Conservation (phyloP, 2,113 vertebrate species). For the Apeltes quadracus region DNA sequence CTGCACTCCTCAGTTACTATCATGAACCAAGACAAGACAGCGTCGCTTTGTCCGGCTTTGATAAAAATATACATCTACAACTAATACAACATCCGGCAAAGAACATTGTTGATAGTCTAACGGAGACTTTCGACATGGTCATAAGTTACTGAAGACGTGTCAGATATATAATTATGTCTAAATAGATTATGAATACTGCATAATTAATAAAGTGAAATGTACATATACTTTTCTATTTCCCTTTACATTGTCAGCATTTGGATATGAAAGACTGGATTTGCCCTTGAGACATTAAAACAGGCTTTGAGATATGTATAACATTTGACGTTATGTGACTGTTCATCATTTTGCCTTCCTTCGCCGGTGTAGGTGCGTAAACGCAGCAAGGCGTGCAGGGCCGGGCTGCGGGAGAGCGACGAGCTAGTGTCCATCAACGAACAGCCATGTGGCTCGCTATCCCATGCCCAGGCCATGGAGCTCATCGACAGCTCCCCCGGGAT, state of each 20-base stretch:
- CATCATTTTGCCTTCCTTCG: slow-evolving; percentile 24
- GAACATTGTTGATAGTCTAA: not conserved
- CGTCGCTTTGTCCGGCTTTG: slow-evolving; percentile 8
- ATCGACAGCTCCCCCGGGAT: slow-evolving; percentile 88
- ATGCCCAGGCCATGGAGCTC: slow-evolving; percentile 93
- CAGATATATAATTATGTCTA: slow-evolving; percentile 8
- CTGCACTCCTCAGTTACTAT: slow-evolving; percentile 41
- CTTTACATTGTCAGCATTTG: not conserved
- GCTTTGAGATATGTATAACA: not conserved
- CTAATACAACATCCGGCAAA: not conserved
- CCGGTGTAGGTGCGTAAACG: slow-evolving; percentile 91
- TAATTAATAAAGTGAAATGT: not conserved
- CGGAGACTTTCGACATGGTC: not conserved
- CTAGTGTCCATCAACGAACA: slow-evolving; percentile 92
- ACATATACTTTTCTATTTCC: not conserved
- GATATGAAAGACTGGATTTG: not conserved
- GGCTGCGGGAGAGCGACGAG: slow-evolving; percentile 91
- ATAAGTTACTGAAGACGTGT: not conserved
- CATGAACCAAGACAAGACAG: slow-evolving; percentile 34
- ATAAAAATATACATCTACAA: not conserved
- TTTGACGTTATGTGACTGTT: not conserved
- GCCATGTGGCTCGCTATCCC: slow-evolving; percentile 88
- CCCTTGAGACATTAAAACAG: not conserved
- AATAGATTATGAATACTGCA: not conserved
- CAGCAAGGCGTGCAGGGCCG: slow-evolving; percentile 95